Base-by-base conservation (phyloP, 2,888 invertebrate species). In the Clepsis dumicolana region DNA sequence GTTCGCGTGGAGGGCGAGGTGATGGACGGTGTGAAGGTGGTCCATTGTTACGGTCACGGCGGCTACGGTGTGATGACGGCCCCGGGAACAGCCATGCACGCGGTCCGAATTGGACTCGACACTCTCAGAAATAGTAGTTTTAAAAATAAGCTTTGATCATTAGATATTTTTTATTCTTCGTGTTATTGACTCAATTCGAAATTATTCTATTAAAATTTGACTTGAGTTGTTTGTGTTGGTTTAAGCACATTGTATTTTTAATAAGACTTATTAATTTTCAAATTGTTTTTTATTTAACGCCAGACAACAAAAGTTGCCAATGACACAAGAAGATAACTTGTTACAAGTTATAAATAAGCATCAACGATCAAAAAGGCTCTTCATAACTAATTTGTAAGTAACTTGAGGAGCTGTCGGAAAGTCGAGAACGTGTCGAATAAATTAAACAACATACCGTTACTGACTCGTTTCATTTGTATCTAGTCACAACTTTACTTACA, bases 1-100 rank as follows among this genome's bases (percentile, higher is more conserved):
- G 95, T 96, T 24, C 91, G 98, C 76, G 95, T 98, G 72, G 97
- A 97, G 79, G 88, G 94, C 0, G 97, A 97, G 80, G 14, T 92
- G 3, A 63, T 92, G 0, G 79, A 85, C 12, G 94, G 94, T 1
- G 83, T 91, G 73, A 92, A 84, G 72, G 94, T 98, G 35, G 96
- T 99, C 5, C 99, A 99, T 84, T 98, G 98, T 87, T 99, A 99
- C 83, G 99, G 99, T 0, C 99, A 99, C 84, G 98, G 98, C 0
- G 98, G 98, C 0, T 98, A 98, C 83, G 99, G 99, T 0, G 96
- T 99, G 0, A 97, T 97, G 70, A 95, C 97, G 41, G 97, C 98
- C 4, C 98, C 98, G 29, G 98, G 98, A 8, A 98, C 98, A 0
- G 96, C 97, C 0, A 92, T 95, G 69, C 94, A 97, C 79, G 97